Evolutionary conservation across 2,113 vertebrate genomes (phyloP), one percentile per base, ranked within the genome.

Genomic region (Zeus faber): DNA sequence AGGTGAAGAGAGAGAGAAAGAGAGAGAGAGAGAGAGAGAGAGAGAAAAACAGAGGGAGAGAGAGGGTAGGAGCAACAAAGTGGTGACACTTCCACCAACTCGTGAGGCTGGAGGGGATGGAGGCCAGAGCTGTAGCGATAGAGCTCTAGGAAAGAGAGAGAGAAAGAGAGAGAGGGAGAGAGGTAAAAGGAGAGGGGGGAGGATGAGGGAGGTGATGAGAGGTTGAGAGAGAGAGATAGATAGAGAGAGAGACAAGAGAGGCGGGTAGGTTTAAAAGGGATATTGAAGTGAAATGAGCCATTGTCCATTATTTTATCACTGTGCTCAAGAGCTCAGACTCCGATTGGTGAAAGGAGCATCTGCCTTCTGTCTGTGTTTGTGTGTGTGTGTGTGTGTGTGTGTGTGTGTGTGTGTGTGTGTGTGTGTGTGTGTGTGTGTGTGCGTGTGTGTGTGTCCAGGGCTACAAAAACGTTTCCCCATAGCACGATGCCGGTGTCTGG

Each of bases 261-360:
- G 8, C 2, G 16, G 16, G 17, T 18, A 10, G 50, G 39, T 11
- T 25, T 24, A 6, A 41, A 23, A 41, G 8, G 24, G 23, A 54
- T 13, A 26, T 31, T 20, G 29, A 20, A 33, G 49, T 33, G 49
- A 35, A 31, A 20, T 35, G 18, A 29, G 17, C 18, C 27, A 50
- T 50, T 50, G 29, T 50, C 49, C 49, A 33, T 50, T 13, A 50
- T 31, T 48, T 48, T 22, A 48, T 48, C 45, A 9, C 22, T 26
- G 45, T 25, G 45, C 45, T 48, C 25, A 48, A 48, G 45, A 48
- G 45, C 45, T 48, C 23, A 26, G 45, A 25, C 13, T 10, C 11
- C 3, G 22, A 48, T 22, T 1, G 20, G 18, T 48, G 45, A 26
- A 48, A 25, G 45, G 26, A 5, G 26, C 8, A 8, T 29, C 4